phyloP scores from a whole-genome alignment of 2,888 invertebrate species.

The Tipula vernalis region DNA sequence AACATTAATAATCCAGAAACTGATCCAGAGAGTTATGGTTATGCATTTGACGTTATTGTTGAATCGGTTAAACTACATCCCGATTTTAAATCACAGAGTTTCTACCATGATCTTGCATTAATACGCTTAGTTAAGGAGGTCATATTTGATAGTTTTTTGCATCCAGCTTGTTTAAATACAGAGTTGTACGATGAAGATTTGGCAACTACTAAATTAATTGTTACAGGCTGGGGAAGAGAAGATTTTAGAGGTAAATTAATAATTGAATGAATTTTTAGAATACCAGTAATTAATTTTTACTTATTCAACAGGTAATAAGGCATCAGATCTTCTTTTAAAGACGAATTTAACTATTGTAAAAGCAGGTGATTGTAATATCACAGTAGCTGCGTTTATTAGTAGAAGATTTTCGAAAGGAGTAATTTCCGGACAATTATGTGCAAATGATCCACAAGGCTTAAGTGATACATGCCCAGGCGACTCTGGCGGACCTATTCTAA shows the following conservation, averaged over 20 bases:
- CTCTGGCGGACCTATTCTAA: slow-evolving; percentile 28
- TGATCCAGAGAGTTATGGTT: neutral
- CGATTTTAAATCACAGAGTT: slow-evolving; percentile 11
- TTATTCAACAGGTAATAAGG: slow-evolving; percentile 16
- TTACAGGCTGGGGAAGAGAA: slow-evolving; percentile 22
- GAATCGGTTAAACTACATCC: slow-evolving; percentile 17
- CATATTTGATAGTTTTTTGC: slow-evolving; percentile 14
- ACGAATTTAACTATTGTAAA: slow-evolving; percentile 19
- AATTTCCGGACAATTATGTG: slow-evolving; percentile 20
- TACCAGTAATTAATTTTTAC: neutral
- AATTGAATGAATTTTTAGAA: neutral
- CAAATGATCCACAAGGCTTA: slow-evolving; percentile 17
- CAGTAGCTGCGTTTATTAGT: slow-evolving; percentile 10
- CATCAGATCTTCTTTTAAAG: slow-evolving; percentile 18
- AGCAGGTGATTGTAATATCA: slow-evolving; percentile 16
- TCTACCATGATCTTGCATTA: slow-evolving; percentile 22
- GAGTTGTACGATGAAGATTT: slow-evolving; percentile 14
- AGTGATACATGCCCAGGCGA: slow-evolving; percentile 30
- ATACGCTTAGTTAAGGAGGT: slow-evolving; percentile 17
- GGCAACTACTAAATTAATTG: slow-evolving; percentile 14
- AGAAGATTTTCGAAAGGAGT: slow-evolving; percentile 15
- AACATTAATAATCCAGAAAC: neutral
- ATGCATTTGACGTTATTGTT: slow-evolving; percentile 12
- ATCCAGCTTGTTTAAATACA: slow-evolving; percentile 22
- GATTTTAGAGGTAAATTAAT: slow-evolving; percentile 16